phyloP scores from a whole-genome alignment of 2,797 vertebrate species.

The Enteromius fasciolatus region DNA sequence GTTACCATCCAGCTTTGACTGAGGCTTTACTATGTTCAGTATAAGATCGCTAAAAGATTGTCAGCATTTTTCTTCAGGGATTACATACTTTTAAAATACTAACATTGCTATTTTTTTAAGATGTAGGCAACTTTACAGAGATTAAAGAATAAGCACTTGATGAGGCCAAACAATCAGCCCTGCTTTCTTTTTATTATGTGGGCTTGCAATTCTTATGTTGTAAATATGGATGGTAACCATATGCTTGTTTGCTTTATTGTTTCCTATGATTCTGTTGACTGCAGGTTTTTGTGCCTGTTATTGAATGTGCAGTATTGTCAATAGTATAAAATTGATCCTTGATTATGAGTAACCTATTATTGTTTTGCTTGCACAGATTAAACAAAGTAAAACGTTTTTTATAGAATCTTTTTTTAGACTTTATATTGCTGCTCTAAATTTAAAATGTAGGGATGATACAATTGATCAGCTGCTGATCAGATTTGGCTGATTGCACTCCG shows the following conservation, averaged over 20 bases:
- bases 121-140: not conserved
- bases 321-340: constrained; percentile 13
- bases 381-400: too few relatives aligned
- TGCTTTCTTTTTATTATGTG: constrained; percentile 3
- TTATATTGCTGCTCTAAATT: not conserved
- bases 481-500: not conserved
- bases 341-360: constrained; percentile 31
- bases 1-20: constrained; percentile 63
- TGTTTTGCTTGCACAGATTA: constrained; percentile 32
- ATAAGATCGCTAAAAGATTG: not conserved
- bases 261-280: constrained; percentile 6
- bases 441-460: not conserved
- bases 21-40: not conserved
- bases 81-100: not conserved
- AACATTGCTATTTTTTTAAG: too few relatives aligned
- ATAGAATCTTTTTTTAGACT: not conserved
- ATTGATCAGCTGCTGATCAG: constrained; percentile 4
- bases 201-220: constrained; percentile 6
- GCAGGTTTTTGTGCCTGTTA: constrained; percentile 3
- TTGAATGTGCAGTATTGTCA: not conserved
- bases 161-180: not conserved
- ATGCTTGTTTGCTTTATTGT: constrained; percentile 40
- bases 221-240: constrained; percentile 61
- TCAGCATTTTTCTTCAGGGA: constrained; percentile 1
- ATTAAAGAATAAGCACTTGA: not conserved